These are phyloP conservation scores for Meloidogyne exigua DNA, from an alignment of 1,140 invertebrate genomes.

Conservation along the genomic window DNA sequence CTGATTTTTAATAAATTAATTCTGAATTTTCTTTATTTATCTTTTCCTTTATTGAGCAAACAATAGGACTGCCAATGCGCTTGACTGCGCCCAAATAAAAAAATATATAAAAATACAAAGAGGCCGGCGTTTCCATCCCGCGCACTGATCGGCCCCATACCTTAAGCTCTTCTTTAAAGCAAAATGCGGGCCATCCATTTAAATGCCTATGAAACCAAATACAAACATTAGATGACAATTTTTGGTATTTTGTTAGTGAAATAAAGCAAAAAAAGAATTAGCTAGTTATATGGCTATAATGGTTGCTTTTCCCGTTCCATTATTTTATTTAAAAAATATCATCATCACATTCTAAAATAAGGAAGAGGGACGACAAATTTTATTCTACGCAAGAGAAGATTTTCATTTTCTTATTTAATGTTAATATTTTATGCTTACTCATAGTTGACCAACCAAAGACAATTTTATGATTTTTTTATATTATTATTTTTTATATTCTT, in stretches of 20 bases:
- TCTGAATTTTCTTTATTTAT: not conserved
- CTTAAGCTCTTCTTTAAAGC: not conserved
- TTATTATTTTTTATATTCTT: not conserved
- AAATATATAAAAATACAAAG: not conserved
- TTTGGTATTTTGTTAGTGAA: not conserved
- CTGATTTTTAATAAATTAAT: not conserved
- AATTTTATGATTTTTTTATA: not conserved
- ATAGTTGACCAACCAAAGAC: not conserved
- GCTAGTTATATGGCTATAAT: not conserved
- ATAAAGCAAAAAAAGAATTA: not conserved
- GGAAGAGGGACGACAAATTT: conserved; percentile 1
- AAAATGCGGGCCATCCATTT: not conserved
- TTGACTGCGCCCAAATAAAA: conserved; percentile 4
- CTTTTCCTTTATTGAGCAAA: not conserved
- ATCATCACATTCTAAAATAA: not conserved
- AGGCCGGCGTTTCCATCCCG: not conserved
- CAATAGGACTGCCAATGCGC: not conserved
- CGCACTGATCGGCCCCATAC: not conserved
- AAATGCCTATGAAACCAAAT: conserved; percentile 5
- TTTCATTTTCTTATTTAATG: not conserved
- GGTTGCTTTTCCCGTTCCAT: not conserved
- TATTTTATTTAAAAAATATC: not conserved
- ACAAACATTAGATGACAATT: not conserved
- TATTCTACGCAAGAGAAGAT: not conserved
- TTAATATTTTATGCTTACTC: not conserved